Evolutionary conservation across 2,113 vertebrate genomes (phyloP).

Genomic region (Mesocricetus auratus): DNA sequence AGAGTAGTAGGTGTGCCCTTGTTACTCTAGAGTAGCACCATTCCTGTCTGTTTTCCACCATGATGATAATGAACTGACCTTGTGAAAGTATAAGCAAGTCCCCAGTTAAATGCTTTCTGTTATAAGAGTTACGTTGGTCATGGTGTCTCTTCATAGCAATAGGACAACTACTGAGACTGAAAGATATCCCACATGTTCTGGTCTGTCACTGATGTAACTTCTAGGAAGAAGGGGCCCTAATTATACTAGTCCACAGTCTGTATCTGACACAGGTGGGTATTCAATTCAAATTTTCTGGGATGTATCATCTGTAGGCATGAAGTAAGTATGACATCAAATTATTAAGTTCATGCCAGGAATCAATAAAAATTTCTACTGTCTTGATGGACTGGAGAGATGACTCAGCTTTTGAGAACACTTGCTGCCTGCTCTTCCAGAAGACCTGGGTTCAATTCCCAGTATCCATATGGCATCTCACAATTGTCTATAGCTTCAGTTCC

Average conservation of each 20-base stretch:
- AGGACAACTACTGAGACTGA: neutral
- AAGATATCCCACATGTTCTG: neutral
- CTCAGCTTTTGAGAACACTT: neutral
- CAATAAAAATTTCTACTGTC: neutral
- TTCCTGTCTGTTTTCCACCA: neutral
- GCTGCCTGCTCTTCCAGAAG: neutral
- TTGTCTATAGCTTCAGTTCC: neutral
- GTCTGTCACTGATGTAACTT: neutral
- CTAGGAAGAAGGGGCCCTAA: neutral
- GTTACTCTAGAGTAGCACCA: neutral
- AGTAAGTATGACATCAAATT: neutral
- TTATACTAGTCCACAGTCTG: neutral
- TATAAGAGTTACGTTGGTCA: neutral
- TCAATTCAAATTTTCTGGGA: slow-evolving; percentile 29
- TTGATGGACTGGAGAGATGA: neutral
- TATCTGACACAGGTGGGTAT: neutral
- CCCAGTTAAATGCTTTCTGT: neutral
- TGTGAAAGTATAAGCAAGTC: neutral
- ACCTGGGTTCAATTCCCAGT: neutral
- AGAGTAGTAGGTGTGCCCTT: neutral
- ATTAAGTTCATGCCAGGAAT: slow-evolving; percentile 30
- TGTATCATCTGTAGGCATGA: neutral
- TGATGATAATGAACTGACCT: neutral
- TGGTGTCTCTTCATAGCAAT: neutral
- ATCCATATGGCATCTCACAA: neutral